Evolutionary conservation across 2,888 invertebrate species (phyloP).

Genomic region (Hirtodrosophila alboralis): DNA sequence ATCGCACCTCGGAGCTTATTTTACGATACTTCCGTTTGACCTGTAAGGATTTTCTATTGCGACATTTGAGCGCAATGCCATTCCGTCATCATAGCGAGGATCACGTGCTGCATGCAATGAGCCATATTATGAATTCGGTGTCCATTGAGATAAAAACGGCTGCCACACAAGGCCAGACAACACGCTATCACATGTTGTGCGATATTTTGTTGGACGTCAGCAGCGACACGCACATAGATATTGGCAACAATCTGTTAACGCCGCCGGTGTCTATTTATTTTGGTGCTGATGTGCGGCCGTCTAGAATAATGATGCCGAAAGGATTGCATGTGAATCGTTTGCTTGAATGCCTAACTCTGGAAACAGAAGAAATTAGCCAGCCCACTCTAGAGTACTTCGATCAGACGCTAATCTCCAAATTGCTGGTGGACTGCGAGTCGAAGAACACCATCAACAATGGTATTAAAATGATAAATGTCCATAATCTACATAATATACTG

Average conservation of each 20-base stretch:
- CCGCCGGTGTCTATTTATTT: conserved; percentile 58
- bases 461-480: conserved; percentile 87
- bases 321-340: conserved; percentile 86
- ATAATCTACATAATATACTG: conserved; percentile 87
- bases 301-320: conserved; percentile 34
- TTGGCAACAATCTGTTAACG: conserved; percentile 50
- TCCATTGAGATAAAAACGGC: conserved; percentile 90
- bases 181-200: conserved; percentile 85
- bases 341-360: conserved; percentile 86
- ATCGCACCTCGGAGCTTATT: conserved; percentile 90
- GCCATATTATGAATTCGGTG: conserved; percentile 90
- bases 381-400: conserved; percentile 90
- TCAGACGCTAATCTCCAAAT: conserved; percentile 86
- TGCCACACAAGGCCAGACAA: conserved; percentile 87
- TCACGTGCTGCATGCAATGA: conserved; percentile 86
- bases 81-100: conserved; percentile 78
- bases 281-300: conserved; percentile 29
- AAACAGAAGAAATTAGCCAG: conserved; percentile 84
- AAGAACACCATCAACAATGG: neutral
- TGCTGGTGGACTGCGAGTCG: conserved; percentile 86
- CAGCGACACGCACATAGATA: too few species aligned
- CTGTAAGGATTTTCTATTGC: conserved; percentile 91
- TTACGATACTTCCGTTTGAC: conserved; percentile 84
- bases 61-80: conserved; percentile 89
- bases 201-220: conserved; percentile 78